Evolutionary conservation across 2,888 invertebrate genomes (phyloP).

Genomic region (Pharmacophagus antenor): DNA sequence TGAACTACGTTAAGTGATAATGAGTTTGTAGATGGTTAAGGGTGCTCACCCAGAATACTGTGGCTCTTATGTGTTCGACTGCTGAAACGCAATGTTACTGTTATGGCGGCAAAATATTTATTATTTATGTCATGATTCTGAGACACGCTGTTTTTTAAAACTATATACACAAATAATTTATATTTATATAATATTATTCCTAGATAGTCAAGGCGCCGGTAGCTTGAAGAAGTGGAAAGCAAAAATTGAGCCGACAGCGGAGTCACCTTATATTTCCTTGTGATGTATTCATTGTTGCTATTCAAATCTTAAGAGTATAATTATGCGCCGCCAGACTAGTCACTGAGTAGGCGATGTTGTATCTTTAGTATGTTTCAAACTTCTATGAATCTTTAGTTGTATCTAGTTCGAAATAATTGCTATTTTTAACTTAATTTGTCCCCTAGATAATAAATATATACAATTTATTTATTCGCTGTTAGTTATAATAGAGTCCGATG

Average conservation of each 20-base stretch:
- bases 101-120: no score
- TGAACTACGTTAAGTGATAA: no score
- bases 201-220: slow-evolving; percentile 9
- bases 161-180: no score
- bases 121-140: no score
- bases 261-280: slow-evolving; percentile 40
- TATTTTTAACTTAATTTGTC: slow-evolving; percentile 65
- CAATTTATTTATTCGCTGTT: slow-evolving; percentile 66
- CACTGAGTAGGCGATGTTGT: slow-evolving; percentile 77
- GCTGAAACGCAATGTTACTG: no score
- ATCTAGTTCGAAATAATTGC: slow-evolving; percentile 70
- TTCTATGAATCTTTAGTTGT: slow-evolving; percentile 76
- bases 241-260: not conserved
- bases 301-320: slow-evolving; percentile 65
- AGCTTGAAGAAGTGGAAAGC: not conserved
- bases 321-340: slow-evolving; percentile 76
- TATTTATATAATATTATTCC: slow-evolving; percentile 2
- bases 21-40: no score
- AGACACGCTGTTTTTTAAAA: no score
- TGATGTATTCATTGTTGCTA: slow-evolving; percentile 73
- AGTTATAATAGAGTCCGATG: slow-evolving; percentile 29
- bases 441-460: slow-evolving; percentile 58
- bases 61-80: no score
- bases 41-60: no score
- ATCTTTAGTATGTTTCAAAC: slow-evolving; percentile 72